Evolutionary conservation across 2,113 vertebrate species (phyloP), one percentile per base, ranked within the genome.

Genomic region (Gobius niger): DNA sequence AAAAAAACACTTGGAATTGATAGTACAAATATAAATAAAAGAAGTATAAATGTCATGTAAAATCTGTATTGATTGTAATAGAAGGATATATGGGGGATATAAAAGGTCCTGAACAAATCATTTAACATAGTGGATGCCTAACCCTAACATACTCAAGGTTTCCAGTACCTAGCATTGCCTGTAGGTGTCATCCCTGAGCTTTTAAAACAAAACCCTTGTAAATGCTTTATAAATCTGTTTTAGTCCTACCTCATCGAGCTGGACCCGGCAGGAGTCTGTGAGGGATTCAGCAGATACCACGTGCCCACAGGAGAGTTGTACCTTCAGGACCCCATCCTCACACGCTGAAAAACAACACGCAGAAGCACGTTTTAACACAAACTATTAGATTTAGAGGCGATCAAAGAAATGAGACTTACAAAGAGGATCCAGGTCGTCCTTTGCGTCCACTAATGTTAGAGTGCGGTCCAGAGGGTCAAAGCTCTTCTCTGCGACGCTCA

Each of bases 301-400:
- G 19, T 93, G 91, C 5, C 91, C 90, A 42, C 92, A 93, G 50
- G 90, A 89, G 90, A 93, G 88, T 77, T 87, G 78, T 14, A 82
- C 85, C 67, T 75, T 76, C 40, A 82, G 77, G 11, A 18, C 62
- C 7, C 52, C 9, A 0, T 87, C 86, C 16, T 87, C 91, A 62
- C 72, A 64, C 7, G 72, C 82, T 85, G 75, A 24, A 16, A 15
- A 14, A 57, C 9, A 63, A 24, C 4, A 46, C 18, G 24, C 1
- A 3, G 24, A 1, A 24, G 24, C 18, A 1, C 51, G 10, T 8
- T 9, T 19, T 24, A 24, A 5, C 6, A 54, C 9, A 54, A 12
- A 34, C 24, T 12, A 54, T 9, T 10, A 4, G 1, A 54, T 6
- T 24, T 5, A 16, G n/a, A 13, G n/a, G 11, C 9, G 10, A 0